phyloP scores from a whole-genome alignment of 2,888 invertebrate genomes.

The Drosophila stalkeri region DNA sequence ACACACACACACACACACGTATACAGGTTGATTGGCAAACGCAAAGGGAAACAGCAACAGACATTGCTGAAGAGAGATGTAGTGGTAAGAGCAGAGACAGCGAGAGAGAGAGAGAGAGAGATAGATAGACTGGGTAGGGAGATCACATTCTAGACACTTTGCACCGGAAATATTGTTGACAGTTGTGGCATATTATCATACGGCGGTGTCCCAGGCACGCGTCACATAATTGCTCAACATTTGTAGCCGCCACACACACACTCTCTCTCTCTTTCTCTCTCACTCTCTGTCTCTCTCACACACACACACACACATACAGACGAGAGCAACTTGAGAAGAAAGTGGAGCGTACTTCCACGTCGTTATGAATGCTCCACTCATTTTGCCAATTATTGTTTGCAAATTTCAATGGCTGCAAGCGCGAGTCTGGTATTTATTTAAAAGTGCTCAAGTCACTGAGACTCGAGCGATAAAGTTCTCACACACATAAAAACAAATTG shows the following conservation, averaged over 20 bases:
- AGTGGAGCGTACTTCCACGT: conserved; percentile 27
- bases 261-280: neutral
- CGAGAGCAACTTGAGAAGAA: conserved; percentile 26
- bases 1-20: conserved; percentile 4
- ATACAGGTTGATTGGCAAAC: conserved; percentile 23
- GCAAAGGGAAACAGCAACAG: conserved; percentile 5
- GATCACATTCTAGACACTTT: conserved; percentile 24
- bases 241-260: conserved; percentile 25
- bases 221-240: conserved; percentile 58
- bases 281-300: neutral
- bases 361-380: conserved; percentile 28
- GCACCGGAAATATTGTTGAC: conserved; percentile 79
- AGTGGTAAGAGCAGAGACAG: neutral
- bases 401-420: conserved; percentile 9
- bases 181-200: conserved; percentile 82
- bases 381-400: conserved; percentile 33
- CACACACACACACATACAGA: conserved; percentile 13
- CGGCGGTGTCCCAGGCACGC: conserved; percentile 47
- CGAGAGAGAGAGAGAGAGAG: neutral
- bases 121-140: neutral
- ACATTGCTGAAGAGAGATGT: neutral
- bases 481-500: neutral
- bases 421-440: conserved; percentile 1
- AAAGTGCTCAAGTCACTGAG: neutral
- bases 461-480: too few relatives aligned